A percentile compares a stretch with the other conserved stretches of the same genome.
phyloP scores from a whole-genome alignment of 2,797 vertebrate genomes.

The Champsocephalus esox region DNA sequence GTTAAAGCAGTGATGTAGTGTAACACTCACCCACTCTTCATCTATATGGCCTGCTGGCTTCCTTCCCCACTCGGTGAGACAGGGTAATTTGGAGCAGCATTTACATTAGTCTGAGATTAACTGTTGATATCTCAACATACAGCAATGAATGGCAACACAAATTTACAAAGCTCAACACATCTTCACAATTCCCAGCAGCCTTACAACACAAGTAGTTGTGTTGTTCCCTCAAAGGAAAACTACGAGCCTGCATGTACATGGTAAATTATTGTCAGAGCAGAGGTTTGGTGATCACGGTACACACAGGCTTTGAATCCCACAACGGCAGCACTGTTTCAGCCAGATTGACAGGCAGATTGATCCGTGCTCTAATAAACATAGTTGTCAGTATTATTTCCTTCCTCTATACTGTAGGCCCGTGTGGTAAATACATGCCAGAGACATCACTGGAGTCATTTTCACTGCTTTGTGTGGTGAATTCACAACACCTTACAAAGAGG shows the following conservation, averaged over 20 bases:
- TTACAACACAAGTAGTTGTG: slow-evolving; percentile 22
- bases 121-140: slow-evolving; percentile 36
- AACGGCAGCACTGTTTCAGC: slow-evolving; percentile 37
- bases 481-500: slow-evolving; percentile 22
- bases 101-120: slow-evolving; percentile 60
- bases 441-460: slow-evolving; percentile 30
- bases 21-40: slow-evolving; percentile 48
- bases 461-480: slow-evolving; percentile 44
- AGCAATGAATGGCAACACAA: slow-evolving; percentile 19
- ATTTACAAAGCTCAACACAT: slow-evolving; percentile 35
- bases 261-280: slow-evolving; percentile 54
- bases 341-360: slow-evolving; percentile 74
- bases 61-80: slow-evolving; percentile 39
- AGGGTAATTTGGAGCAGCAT: slow-evolving; percentile 53
- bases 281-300: slow-evolving; percentile 47
- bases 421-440: slow-evolving; percentile 55
- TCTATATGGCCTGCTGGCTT: slow-evolving; percentile 49
- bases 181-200: slow-evolving; percentile 25
- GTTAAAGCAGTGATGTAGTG: slow-evolving; percentile 67
- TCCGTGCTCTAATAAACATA: slow-evolving; percentile 60
- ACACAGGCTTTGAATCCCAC: slow-evolving; percentile 45
- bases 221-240: slow-evolving; percentile 44
- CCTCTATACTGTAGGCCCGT: slow-evolving; percentile 13
- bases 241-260: slow-evolving; percentile 41
- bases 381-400: slow-evolving; percentile 55